Evolutionary conservation across 1,140 invertebrate species (phyloP).

Genomic region (Heliconius hewitsoni): DNA sequence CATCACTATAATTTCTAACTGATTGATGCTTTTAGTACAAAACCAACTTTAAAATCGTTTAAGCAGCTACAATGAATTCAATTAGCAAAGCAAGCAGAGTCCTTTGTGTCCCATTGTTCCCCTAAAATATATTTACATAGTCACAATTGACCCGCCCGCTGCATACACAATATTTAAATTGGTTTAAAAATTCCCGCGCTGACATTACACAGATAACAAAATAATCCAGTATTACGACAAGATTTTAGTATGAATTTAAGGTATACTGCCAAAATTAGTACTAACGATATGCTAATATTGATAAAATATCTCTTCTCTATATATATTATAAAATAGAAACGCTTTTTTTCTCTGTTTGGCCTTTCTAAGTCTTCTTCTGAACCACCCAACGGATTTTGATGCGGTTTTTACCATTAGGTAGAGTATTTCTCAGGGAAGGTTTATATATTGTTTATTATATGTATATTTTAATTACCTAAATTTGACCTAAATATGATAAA

Average conservation of each 20-base stretch:
- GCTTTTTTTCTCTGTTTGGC: no score
- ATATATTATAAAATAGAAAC: no score
- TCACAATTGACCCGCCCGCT: conserved; percentile 25
- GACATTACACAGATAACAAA: conserved; percentile 9
- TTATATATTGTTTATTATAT: no score
- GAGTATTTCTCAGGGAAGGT: no score
- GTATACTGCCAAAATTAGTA: neutral
- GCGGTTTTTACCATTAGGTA: no score
- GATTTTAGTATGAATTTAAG: neutral
- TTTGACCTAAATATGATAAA: no score
- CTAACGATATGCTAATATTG: neutral
- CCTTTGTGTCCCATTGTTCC: conserved; percentile 47
- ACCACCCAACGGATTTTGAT: no score
- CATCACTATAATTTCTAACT: neutral
- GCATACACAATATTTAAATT: conserved; percentile 17
- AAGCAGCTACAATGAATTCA: conserved; percentile 72
- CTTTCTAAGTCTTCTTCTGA: no score
- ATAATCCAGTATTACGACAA: neutral
- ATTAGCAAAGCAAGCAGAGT: conserved; percentile 70
- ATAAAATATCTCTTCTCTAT: no score
- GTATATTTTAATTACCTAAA: no score
- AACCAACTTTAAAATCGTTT: conserved; percentile 46
- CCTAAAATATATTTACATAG: conserved; percentile 36
- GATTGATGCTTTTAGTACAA: conserved; percentile 3
- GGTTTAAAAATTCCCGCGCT: conserved; percentile 2